Evolutionary conservation across 2,888 invertebrate genomes (phyloP).

Genomic region (Dasypogon diadema): DNA sequence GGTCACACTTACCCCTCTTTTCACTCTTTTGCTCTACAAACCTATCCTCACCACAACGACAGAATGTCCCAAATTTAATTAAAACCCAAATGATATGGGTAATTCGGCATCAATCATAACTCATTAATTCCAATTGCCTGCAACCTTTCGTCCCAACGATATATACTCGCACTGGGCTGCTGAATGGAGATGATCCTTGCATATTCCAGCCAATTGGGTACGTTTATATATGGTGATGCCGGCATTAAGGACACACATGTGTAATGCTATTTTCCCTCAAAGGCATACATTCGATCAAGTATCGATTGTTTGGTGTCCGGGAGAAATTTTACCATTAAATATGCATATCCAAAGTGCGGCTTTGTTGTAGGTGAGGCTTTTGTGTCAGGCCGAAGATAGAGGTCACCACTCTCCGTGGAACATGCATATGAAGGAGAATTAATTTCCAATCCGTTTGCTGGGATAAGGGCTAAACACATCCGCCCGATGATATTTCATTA

Average conservation of each 20-base stretch:
- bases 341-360: constrained; percentile 25
- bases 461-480: constrained; percentile 27
- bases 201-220: neutral
- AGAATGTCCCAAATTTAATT: constrained; percentile 41
- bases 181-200: neutral
- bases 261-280: neutral
- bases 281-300: constrained; percentile 9
- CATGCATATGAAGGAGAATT: constrained; percentile 17
- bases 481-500: constrained; percentile 17
- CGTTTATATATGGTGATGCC: neutral
- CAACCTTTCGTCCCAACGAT: neutral
- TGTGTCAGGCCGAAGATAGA: constrained; percentile 7
- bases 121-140: constrained; percentile 45
- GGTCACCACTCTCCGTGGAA: constrained; percentile 10
- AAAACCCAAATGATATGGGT: constrained; percentile 32
- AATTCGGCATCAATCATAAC: constrained; percentile 48
- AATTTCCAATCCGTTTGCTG: constrained; percentile 27
- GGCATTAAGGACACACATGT: neutral
- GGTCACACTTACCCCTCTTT: too few species aligned
- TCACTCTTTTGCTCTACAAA: too few species aligned
- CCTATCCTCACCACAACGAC: too few species aligned
- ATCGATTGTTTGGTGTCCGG: constrained; percentile 8
- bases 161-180: neutral
- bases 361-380: constrained; percentile 33
- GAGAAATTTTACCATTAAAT: constrained; percentile 32